A percentile compares a stretch with the other conserved stretches of the same genome.
These are phyloP conservation scores for Lamellibrachia columna DNA, from an alignment of 2,888 invertebrate genomes.

Conservation along the genomic window DNA sequence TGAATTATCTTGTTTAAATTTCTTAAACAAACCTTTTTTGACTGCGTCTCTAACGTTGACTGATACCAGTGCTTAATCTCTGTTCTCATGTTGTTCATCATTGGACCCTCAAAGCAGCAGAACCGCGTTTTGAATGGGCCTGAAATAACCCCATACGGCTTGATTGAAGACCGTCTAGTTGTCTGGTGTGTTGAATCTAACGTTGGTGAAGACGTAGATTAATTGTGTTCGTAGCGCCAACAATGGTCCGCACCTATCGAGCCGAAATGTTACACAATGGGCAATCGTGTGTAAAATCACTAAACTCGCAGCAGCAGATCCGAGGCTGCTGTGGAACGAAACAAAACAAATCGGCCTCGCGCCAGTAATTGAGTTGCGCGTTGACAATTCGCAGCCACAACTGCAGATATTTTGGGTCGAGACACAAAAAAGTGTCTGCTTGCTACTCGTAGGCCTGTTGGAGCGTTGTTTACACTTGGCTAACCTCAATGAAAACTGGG, in stretches of 20 bases:
- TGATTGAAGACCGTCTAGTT: constrained; percentile 11
- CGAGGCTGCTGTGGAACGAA: background rate
- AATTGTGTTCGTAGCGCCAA: background rate
- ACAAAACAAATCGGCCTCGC: background rate
- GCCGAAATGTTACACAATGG: background rate
- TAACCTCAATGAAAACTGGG: background rate
- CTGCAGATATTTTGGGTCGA: background rate
- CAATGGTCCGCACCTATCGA: background rate
- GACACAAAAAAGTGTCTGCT: background rate
- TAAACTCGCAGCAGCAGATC: background rate
- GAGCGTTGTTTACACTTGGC: background rate
- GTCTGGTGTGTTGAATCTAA: background rate
- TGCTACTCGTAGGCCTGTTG: background rate
- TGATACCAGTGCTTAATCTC: constrained; percentile 6
- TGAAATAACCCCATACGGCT: constrained; percentile 9
- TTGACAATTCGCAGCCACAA: background rate
- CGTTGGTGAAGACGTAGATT: background rate
- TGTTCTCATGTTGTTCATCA: background rate
- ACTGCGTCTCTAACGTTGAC: background rate
- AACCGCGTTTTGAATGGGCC: background rate
- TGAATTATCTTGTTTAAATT: background rate
- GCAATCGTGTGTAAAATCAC: constrained; percentile 16
- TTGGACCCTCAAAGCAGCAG: background rate
- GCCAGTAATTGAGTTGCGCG: background rate
- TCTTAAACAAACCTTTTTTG: background rate